Percentiles rank a stretch among this genome's conserved stretches.
Evolutionary conservation across 2,888 invertebrate species (phyloP).

Genomic region (Alentia gelatinosa): DNA sequence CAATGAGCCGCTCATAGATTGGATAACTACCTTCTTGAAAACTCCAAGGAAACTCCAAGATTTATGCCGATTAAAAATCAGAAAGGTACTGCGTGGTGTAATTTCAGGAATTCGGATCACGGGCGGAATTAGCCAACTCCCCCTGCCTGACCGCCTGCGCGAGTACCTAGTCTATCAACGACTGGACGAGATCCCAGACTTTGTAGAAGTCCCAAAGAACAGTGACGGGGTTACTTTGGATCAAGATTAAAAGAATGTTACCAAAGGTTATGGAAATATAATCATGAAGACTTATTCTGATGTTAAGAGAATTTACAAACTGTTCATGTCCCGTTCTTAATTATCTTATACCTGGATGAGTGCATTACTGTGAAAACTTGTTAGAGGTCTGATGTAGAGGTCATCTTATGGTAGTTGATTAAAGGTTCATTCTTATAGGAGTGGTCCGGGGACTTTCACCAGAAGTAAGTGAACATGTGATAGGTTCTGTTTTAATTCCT

Average conservation of each 20-base stretch:
- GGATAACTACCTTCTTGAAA: neutral
- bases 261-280: too few relatives aligned
- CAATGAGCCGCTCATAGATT: constrained; percentile 48
- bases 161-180: neutral
- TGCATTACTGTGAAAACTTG: too few relatives aligned
- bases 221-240: neutral
- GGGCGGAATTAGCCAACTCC: neutral
- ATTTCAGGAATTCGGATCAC: neutral
- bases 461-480: too few relatives aligned
- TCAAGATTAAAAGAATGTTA: neutral
- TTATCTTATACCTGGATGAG: too few relatives aligned
- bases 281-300: too few relatives aligned
- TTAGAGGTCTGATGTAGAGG: too few relatives aligned
- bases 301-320: too few relatives aligned
- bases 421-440: too few relatives aligned
- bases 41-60: constrained; percentile 20
- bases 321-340: too few relatives aligned
- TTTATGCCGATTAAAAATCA: neutral
- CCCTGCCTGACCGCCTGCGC: neutral
- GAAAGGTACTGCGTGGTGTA: neutral
- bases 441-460: too few relatives aligned
- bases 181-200: neutral
- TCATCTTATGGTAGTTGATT: too few relatives aligned
- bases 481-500: too few relatives aligned
- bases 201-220: neutral